Conservation (phyloP, 2,797 vertebrate species). For the Anguilla marmorata region DNA sequence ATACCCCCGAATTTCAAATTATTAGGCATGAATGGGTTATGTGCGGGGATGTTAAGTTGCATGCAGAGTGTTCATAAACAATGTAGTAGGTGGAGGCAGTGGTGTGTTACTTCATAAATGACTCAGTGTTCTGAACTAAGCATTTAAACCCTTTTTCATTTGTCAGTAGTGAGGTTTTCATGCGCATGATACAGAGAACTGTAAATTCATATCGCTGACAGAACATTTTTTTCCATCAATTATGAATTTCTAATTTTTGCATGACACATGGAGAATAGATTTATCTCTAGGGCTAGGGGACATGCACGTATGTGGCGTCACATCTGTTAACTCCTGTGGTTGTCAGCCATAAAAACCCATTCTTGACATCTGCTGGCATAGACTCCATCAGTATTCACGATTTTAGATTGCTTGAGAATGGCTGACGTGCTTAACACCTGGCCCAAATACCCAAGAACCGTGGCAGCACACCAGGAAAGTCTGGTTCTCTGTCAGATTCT, state of each 20-base stretch:
- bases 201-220: background rate
- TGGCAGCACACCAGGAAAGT: background rate
- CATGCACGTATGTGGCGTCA: background rate
- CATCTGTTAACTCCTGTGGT: slow-evolving; percentile 3
- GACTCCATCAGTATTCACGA: background rate
- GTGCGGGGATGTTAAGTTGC: background rate
- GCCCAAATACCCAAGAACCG: background rate
- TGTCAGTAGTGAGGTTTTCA: background rate
- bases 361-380: background rate
- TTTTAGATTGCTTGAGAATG: background rate
- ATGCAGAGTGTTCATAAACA: background rate
- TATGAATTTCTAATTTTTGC: background rate
- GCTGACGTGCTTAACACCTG: background rate
- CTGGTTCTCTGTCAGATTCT: background rate
- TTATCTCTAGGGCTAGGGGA: background rate
- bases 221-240: background rate
- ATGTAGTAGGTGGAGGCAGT: background rate
- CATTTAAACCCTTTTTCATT: background rate
- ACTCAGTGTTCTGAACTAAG: background rate
- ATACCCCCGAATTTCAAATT: background rate
- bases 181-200: background rate
- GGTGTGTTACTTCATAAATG: background rate
- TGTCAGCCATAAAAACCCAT: background rate
- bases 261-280: background rate
- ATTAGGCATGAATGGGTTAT: background rate